Evolutionary conservation across 1,140 invertebrate species (phyloP), one percentile per base, ranked within the genome.

Genomic region (Helicoverpa zea): DNA sequence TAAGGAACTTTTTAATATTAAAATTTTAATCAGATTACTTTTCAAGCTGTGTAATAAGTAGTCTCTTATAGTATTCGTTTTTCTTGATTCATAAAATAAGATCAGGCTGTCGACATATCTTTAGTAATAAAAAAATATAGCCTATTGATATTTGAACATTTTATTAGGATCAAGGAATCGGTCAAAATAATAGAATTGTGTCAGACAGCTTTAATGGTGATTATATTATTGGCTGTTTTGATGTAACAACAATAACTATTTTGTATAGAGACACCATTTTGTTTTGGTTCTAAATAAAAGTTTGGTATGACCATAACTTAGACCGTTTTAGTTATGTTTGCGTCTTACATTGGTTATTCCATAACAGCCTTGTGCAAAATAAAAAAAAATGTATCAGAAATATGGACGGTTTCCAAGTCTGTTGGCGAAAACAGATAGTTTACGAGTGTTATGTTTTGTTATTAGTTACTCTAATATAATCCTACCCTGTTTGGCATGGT

Each of bases 351-450:
- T 11, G 47, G 35, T 66, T 68, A 30, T 43, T 30, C 47, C 68
- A 72, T 52, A 52, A 70, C 47, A 70, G 47, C 66, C 66, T 23
- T 52, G 47, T 52, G 23, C 47, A 51, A 70, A 70, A 70, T 70
- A 70, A 43, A 56, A 73, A n/a, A 0, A 35, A 56, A 54, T 54
- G 30, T 14, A 35, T 49, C 43, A 52, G 49, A 73, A 56, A 56
- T 73, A 73, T 73, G 70, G 29, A 73, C 52, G n/a, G 56, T 73
- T 56, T 73, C 70, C 70, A 73, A 73, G 51, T 73, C 51, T 56
- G 23, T 73, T 73, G 70, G 70, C 70, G 56, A 73, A 73, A 73
- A 56, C 70, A 54, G 70, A 35, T 14, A 73, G 70, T 73, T 73
- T 73, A 73, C 29, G 51, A 73, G 29, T 73, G 70, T 70, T 70